Percentiles rank a stretch among this genome's conserved stretches.
These are phyloP conservation scores for Ptilonorhynchus violaceus DNA, from an alignment of 2,113 vertebrate genomes.

Conservation along the genomic window DNA sequence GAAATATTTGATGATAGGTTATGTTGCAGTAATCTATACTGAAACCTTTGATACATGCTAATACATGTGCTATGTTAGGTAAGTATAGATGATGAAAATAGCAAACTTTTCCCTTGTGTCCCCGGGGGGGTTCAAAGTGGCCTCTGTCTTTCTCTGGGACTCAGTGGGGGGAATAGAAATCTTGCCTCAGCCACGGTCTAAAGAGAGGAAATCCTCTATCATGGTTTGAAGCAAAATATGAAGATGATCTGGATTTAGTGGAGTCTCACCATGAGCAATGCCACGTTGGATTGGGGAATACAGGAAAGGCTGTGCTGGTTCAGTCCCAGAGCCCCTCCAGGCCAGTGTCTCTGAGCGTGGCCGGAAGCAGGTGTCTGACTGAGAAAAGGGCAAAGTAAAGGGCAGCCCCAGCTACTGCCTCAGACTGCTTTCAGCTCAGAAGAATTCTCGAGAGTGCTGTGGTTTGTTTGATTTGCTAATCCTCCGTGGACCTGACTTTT, in stretches of 20 bases:
- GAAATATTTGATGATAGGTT: background rate
- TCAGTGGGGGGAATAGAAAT: background rate
- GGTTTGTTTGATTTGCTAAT: background rate
- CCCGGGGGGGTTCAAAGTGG: background rate
- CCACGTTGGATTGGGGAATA: background rate
- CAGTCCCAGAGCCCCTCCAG: background rate
- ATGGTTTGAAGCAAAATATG: background rate
- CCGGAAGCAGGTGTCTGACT: background rate
- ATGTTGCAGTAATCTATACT: background rate
- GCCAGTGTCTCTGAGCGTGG: background rate
- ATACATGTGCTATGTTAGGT: background rate
- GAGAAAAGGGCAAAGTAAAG: background rate
- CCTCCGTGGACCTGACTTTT: background rate
- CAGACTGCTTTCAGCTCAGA: background rate
- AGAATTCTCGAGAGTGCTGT: background rate
- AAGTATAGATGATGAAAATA: background rate
- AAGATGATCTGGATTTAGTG: background rate
- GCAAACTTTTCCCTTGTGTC: background rate
- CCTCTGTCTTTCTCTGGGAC: background rate
- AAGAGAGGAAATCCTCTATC: background rate
- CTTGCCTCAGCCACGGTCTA: background rate
- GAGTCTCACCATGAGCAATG: rapidly evolving
- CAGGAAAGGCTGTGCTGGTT: background rate
- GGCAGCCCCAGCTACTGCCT: background rate
- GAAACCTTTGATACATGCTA: background rate